These are phyloP conservation scores for Empidonax traillii DNA, from an alignment of 2,113 vertebrate species.

Conservation along the genomic window DNA sequence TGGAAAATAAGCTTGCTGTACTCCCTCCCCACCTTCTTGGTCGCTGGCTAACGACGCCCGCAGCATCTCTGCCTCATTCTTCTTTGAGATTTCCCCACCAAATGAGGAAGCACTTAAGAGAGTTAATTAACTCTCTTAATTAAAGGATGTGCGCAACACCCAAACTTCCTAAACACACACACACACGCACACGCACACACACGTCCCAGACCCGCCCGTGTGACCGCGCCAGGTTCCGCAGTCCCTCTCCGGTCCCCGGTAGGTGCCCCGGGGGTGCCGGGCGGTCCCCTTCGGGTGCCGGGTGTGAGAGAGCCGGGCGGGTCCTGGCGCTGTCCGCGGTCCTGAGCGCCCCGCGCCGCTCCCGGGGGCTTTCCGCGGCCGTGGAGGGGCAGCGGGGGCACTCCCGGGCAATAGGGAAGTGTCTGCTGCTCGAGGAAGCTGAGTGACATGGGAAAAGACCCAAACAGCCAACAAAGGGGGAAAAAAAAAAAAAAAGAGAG, in stretches of 20 bases:
- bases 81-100: neutral
- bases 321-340: constrained; percentile 3
- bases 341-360: neutral
- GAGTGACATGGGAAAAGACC: neutral
- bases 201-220: neutral
- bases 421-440: neutral
- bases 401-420: accelerated
- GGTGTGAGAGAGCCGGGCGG: neutral
- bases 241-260: neutral
- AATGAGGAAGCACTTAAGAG: neutral
- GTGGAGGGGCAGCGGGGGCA: neutral
- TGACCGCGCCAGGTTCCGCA: neutral
- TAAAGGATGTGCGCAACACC: neutral
- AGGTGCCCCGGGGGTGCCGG: too few relatives aligned
- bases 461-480: too few relatives aligned
- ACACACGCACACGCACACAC: too few relatives aligned
- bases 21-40: neutral
- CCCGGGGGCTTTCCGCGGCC: too few relatives aligned
- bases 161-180: accelerated
- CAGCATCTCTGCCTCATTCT: neutral
- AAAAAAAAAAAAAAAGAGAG: too few relatives aligned
- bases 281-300: neutral
- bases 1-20: neutral
- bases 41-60: accelerated
- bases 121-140: neutral